phyloP scores from a whole-genome alignment of 2,113 vertebrate species.

The Malaclemys terrapin region DNA sequence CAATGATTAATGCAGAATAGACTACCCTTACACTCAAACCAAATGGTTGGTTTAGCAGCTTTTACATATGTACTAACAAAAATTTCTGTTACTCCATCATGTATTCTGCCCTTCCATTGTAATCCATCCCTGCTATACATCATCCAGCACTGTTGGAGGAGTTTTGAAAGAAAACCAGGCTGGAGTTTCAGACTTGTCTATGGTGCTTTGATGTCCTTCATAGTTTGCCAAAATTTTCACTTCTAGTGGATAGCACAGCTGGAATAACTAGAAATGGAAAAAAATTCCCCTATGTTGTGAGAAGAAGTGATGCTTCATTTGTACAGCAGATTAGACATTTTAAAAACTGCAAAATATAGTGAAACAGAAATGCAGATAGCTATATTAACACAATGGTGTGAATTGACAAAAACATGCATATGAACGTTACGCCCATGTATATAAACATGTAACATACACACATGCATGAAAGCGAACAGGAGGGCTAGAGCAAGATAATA shows the following conservation, averaged over 20 bases:
- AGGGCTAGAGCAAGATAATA: neutral
- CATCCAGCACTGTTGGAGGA: rapidly evolving
- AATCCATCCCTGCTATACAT: neutral
- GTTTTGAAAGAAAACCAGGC: rapidly evolving
- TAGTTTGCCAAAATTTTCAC: neutral
- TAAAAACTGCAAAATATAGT: neutral
- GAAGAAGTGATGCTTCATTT: rapidly evolving
- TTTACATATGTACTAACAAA: too few species aligned
- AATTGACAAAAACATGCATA: rapidly evolving
- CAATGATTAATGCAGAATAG: neutral
- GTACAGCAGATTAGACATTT: rapidly evolving
- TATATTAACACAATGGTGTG: neutral
- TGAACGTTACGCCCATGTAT: rapidly evolving
- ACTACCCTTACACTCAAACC: neutral
- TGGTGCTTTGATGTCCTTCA: rapidly evolving
- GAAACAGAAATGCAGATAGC: rapidly evolving
- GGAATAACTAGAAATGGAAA: neutral
- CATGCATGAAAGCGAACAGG: neutral
- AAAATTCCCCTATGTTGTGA: rapidly evolving
- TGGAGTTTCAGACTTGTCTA: rapidly evolving
- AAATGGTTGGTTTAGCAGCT: neutral
- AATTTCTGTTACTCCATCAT: too few species aligned
- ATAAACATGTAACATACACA: neutral
- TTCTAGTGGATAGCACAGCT: neutral
- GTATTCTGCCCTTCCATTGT: neutral